A percentile compares a stretch with the other conserved stretches of the same genome.
phyloP scores from a whole-genome alignment of 2,113 vertebrate species.

The Plecturocebus donacophilus region DNA sequence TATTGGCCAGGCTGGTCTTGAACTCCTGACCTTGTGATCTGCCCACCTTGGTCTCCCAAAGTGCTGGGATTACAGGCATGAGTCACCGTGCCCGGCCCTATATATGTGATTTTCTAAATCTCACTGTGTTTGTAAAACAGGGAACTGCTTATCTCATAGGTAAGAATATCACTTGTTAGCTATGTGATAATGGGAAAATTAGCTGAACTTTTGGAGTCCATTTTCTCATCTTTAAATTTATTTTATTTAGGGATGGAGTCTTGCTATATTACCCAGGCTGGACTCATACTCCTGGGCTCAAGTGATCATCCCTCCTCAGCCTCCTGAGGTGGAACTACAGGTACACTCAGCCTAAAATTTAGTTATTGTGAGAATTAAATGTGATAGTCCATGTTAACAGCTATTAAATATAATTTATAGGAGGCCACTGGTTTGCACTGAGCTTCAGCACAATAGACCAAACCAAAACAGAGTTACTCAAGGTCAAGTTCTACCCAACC shows the following conservation, averaged over 20 bases:
- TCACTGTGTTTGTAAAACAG: background rate
- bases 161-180: background rate
- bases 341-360: background rate
- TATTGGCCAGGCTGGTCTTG: too few species aligned
- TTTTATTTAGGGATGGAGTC: background rate
- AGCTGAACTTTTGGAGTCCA: background rate
- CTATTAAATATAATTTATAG: background rate
- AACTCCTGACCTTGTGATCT: too few species aligned
- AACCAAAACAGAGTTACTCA: background rate
- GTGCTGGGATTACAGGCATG: too few species aligned
- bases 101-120: background rate
- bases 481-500: background rate
- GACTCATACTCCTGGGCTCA: background rate
- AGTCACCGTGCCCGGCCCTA: fast-evolving
- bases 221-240: background rate
- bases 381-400: background rate
- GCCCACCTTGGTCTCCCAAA: too few species aligned
- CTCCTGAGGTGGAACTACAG: background rate
- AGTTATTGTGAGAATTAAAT: slow-evolving; percentile 17
- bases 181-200: background rate
- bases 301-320: background rate
- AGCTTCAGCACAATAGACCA: background rate
- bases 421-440: background rate
- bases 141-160: background rate
- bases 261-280: background rate